Percentiles rank a stretch among this genome's conserved stretches.
Evolutionary conservation across 2,797 vertebrate genomes (phyloP).

Genomic region (Valencia hispanica): DNA sequence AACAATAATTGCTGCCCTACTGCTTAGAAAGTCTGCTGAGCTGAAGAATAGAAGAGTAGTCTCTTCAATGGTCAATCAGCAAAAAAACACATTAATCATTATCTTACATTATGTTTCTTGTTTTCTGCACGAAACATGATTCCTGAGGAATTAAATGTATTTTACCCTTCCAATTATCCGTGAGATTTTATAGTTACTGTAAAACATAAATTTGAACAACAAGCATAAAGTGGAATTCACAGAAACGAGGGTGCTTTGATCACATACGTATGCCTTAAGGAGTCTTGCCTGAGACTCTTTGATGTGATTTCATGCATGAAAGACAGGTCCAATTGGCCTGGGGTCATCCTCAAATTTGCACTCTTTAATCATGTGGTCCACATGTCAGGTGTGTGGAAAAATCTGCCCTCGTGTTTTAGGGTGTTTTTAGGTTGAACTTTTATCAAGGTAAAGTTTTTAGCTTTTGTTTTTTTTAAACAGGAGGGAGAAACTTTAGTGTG

Average conservation of each 20-base stretch:
- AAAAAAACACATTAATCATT: constrained; percentile 79
- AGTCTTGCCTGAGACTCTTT: constrained; percentile 76
- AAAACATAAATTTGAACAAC: constrained; percentile 71
- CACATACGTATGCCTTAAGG: constrained; percentile 78
- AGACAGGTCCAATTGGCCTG: constrained; percentile 79
- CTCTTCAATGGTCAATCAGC: constrained; percentile 80
- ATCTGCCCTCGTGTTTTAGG: constrained; percentile 49
- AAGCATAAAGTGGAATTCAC: constrained; percentile 73
- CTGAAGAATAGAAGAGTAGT: constrained; percentile 66
- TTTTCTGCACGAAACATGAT: constrained; percentile 65
- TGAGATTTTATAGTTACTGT: constrained; percentile 61
- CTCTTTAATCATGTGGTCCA: constrained; percentile 76
- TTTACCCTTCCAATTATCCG: constrained; percentile 66
- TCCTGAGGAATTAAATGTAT: constrained; percentile 70
- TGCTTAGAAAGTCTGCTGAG: constrained; percentile 75
- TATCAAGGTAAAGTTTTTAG: constrained; percentile 62
- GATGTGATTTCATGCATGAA: constrained; percentile 81
- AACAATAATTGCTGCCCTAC: constrained; percentile 83
- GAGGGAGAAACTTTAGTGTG: not conserved
- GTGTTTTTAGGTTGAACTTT: constrained; percentile 47
- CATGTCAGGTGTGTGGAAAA: constrained; percentile 76
- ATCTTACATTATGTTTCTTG: constrained; percentile 70
- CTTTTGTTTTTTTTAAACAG: not conserved
- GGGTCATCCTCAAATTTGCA: constrained; percentile 74
- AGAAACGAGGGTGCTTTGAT: constrained; percentile 73